phyloP scores from a whole-genome alignment of 2,797 vertebrate species.

The Geotrypetes seraphini region DNA sequence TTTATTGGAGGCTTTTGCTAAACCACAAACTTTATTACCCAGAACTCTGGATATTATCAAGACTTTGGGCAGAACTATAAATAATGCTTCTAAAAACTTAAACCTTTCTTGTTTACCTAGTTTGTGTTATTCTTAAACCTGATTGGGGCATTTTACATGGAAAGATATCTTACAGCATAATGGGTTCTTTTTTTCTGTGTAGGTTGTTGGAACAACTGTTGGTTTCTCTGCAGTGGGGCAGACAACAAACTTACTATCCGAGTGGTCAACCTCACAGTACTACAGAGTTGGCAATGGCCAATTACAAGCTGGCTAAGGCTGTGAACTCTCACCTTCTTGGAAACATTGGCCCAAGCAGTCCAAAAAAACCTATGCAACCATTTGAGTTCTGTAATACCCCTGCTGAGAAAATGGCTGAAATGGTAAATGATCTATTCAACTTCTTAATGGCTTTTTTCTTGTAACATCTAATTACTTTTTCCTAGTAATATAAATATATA shows the following conservation, averaged over 20 bases:
- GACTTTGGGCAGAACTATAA: too few relatives aligned
- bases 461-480: neutral
- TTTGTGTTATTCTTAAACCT: neutral
- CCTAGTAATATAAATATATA: too few relatives aligned
- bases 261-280: constrained; percentile 75
- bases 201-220: constrained; percentile 87
- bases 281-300: constrained; percentile 74
- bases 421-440: constrained; percentile 49
- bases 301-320: constrained; percentile 75
- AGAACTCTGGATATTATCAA: too few relatives aligned
- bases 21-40: too few relatives aligned
- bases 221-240: constrained; percentile 90
- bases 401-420: constrained; percentile 95
- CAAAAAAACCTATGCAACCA: constrained; percentile 37
- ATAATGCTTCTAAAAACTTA: too few relatives aligned
- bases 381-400: constrained; percentile 79
- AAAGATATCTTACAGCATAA: neutral
- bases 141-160: neutral
- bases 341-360: constrained; percentile 41
- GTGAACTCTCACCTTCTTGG: constrained; percentile 85
- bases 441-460: neutral
- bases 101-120: neutral
- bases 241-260: constrained; percentile 84
- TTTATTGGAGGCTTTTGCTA: too few relatives aligned
- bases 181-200: constrained; percentile 8